These are phyloP conservation scores for Trilocha varians DNA, from an alignment of 2,888 invertebrate species.

Conservation along the genomic window DNA sequence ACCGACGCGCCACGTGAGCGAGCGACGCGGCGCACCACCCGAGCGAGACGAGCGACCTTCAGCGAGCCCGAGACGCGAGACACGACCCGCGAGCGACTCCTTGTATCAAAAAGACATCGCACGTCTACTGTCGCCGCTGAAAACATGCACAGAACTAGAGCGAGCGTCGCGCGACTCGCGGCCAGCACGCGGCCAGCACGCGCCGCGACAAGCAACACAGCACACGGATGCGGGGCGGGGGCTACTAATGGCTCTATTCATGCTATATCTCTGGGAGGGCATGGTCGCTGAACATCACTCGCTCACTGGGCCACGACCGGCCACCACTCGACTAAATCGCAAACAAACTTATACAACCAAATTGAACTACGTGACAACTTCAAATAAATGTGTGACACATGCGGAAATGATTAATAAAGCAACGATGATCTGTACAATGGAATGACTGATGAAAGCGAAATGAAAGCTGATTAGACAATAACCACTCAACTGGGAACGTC, in stretches of 20 bases:
- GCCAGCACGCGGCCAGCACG: constrained; percentile 29
- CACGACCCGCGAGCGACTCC: constrained; percentile 29
- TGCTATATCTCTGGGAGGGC: constrained; percentile 39
- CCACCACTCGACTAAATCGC: constrained; percentile 35
- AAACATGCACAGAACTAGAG: constrained; percentile 56
- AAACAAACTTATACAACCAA: constrained; percentile 68
- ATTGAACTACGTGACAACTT: constrained; percentile 33
- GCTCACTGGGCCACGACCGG: constrained; percentile 42
- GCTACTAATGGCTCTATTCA: constrained; percentile 47
- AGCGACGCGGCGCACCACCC: constrained; percentile 29
- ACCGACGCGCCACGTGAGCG: constrained; percentile 71
- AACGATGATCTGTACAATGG: no score
- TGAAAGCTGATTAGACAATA: no score
- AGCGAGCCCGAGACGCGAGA: constrained; percentile 53
- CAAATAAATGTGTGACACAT: neutral
- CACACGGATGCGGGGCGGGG: constrained; percentile 60
- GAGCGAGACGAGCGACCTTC: constrained; percentile 59
- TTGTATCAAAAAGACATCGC: constrained; percentile 69
- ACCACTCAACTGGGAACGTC: no score
- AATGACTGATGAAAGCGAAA: no score
- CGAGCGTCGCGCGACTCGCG: constrained; percentile 34
- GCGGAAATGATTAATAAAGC: no score
- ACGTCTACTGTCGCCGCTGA: constrained; percentile 53
- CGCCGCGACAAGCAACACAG: constrained; percentile 51
- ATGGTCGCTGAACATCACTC: constrained; percentile 69